phyloP scores from a whole-genome alignment of 2,797 vertebrate genomes.

The Adelosebastes latens region DNA sequence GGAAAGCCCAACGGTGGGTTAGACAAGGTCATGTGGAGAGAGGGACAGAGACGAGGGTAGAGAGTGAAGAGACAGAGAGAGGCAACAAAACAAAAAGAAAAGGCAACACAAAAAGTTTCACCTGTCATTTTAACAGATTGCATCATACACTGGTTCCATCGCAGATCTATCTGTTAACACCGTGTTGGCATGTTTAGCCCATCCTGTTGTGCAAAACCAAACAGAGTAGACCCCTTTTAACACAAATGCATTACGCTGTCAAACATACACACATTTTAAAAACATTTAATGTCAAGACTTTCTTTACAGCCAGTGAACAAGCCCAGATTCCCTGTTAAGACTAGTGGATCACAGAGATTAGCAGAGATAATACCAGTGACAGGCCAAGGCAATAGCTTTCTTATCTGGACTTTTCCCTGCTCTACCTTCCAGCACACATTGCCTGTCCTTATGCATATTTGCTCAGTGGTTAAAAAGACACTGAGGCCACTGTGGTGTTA shows the following conservation, averaged over 20 bases:
- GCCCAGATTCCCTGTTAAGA: slow-evolving; percentile 51
- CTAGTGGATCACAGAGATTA: slow-evolving; percentile 64
- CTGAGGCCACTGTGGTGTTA: slow-evolving; percentile 52
- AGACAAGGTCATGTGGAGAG: slow-evolving; percentile 65
- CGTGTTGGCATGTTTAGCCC: not conserved
- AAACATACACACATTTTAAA: slow-evolving; percentile 3
- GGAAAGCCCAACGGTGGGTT: slow-evolving; percentile 65
- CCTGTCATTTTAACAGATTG: slow-evolving; percentile 11
- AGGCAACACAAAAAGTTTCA: not conserved
- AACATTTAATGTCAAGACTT: slow-evolving; percentile 24
- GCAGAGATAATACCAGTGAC: slow-evolving; percentile 47
- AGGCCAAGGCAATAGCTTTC: slow-evolving; percentile 35
- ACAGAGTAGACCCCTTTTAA: slow-evolving; percentile 2
- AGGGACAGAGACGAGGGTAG: slow-evolving; percentile 8
- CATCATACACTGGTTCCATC: slow-evolving; percentile 27
- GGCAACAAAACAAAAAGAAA: not conserved
- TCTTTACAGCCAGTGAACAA: slow-evolving; percentile 32
- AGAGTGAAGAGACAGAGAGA: slow-evolving; percentile 4
- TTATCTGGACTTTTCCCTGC: slow-evolving; percentile 37
- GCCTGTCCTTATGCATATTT: slow-evolving; percentile 63
- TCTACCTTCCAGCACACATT: slow-evolving; percentile 28
- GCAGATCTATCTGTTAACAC: slow-evolving; percentile 1
- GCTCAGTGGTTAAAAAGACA: slow-evolving; percentile 65
- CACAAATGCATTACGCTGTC: not conserved
- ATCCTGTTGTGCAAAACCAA: slow-evolving; percentile 11